phyloP scores from a whole-genome alignment of 2,113 vertebrate species.

The Microtus pennsylvanicus region DNA sequence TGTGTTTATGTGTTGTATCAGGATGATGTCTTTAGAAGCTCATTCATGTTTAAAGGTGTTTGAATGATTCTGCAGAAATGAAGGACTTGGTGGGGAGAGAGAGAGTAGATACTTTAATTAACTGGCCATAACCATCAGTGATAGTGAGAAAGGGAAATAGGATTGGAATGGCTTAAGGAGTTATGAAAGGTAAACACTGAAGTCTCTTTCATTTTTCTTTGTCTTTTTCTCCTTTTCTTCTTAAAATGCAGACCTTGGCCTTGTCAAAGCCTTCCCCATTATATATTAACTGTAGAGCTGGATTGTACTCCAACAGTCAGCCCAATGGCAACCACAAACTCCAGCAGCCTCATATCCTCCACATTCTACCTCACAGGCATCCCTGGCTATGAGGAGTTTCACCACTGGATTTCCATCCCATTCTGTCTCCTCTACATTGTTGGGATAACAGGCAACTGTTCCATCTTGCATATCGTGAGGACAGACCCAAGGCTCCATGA shows the following conservation, averaged over 20 bases:
- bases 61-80: neutral
- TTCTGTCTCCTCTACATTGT: constrained; percentile 46
- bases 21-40: neutral
- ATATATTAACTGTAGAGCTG: neutral
- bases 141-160: neutral
- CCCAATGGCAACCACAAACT: too few relatives aligned
- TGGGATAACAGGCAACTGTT: constrained; percentile 57
- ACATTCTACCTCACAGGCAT: constrained; percentile 71
- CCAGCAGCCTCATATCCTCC: constrained; percentile 3
- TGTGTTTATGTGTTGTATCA: neutral
- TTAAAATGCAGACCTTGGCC: neutral
- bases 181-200: neutral
- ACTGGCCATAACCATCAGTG: rapidly evolving
- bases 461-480: neutral
- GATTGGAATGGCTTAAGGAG: neutral
- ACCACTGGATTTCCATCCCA: constrained; percentile 69
- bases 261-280: neutral
- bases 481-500: constrained; percentile 59
- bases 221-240: neutral
- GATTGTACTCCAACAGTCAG: neutral
- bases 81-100: neutral
- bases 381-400: constrained; percentile 71
- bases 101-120: neutral
- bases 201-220: neutral
- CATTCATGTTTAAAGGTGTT: neutral